phyloP scores from a whole-genome alignment of 2,113 vertebrate genomes.

The Spheniscus mendiculus region DNA sequence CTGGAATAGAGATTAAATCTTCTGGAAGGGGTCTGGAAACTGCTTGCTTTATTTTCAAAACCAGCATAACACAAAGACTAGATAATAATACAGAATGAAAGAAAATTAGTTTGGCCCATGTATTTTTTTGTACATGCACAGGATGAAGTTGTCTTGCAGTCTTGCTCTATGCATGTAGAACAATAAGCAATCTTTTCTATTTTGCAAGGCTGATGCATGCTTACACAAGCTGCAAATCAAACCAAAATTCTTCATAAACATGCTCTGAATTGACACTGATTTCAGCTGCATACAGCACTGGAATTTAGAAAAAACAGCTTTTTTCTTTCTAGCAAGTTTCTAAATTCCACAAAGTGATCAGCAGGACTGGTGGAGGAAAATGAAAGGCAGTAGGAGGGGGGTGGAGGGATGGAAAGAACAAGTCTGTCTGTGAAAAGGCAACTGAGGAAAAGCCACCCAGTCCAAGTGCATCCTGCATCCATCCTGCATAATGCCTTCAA shows the following conservation, averaged over 20 bases:
- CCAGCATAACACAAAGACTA: background rate
- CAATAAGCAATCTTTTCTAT: conserved; percentile 61
- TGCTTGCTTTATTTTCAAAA: conserved; percentile 6
- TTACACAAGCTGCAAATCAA: conserved; percentile 56
- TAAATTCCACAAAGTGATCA: background rate
- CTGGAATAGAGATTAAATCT: background rate
- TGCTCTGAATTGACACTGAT: conserved; percentile 52
- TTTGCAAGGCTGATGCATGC: conserved; percentile 39
- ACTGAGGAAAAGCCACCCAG: background rate
- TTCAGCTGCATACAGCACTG: conserved; percentile 3
- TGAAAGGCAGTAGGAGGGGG: background rate
- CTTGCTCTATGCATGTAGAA: background rate
- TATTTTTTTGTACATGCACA: background rate
- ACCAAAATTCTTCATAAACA: conserved; percentile 14
- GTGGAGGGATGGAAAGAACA: background rate
- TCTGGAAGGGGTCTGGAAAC: background rate
- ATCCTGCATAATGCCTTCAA: background rate
- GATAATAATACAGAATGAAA: conserved; percentile 25
- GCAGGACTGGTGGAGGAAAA: background rate
- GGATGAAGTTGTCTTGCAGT: conserved; percentile 14
- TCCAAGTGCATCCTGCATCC: too few species aligned
- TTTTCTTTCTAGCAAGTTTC: conserved; percentile 11
- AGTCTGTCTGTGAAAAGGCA: background rate
- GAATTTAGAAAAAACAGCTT: background rate
- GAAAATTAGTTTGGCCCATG: conserved; percentile 10